Percentiles rank a stretch among this genome's conserved stretches.
phyloP scores from a whole-genome alignment of 2,113 vertebrate genomes.

The Ursus arctos region DNA sequence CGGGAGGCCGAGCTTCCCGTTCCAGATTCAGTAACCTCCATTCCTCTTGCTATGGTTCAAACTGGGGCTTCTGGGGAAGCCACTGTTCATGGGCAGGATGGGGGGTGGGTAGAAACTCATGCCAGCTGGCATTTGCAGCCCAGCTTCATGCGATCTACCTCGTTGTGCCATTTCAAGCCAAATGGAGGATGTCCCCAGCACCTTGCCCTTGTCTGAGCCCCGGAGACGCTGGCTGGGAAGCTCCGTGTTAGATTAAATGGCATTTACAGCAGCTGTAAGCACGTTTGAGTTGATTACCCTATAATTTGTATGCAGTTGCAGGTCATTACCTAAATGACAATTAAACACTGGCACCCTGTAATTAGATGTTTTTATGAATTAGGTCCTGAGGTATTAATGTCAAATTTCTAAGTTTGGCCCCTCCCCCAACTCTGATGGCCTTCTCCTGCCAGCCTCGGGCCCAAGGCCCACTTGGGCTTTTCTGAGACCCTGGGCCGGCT shows the following conservation, averaged over 20 bases:
- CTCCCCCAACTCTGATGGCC: not conserved
- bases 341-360: conserved; percentile 66
- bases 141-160: not conserved
- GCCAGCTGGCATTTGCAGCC: not conserved
- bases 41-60: not conserved
- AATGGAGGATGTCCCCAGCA: not conserved
- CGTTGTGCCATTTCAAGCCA: too few species aligned
- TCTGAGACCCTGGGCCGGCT: not conserved
- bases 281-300: conserved; percentile 54
- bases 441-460: not conserved
- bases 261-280: conserved; percentile 46
- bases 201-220: not conserved
- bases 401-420: not conserved
- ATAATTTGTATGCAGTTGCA: conserved; percentile 77
- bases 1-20: not conserved
- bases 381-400: conserved; percentile 57
- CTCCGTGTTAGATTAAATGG: not conserved
- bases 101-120: fast-evolving
- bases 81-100: fast-evolving
- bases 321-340: conserved; percentile 75
- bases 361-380: conserved; percentile 76
- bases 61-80: not conserved
- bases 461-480: fast-evolving
- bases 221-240: not conserved
- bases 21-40: not conserved